These are phyloP conservation scores for Pegoplata infirma DNA, from an alignment of 2,888 invertebrate genomes.

Conservation along the genomic window DNA sequence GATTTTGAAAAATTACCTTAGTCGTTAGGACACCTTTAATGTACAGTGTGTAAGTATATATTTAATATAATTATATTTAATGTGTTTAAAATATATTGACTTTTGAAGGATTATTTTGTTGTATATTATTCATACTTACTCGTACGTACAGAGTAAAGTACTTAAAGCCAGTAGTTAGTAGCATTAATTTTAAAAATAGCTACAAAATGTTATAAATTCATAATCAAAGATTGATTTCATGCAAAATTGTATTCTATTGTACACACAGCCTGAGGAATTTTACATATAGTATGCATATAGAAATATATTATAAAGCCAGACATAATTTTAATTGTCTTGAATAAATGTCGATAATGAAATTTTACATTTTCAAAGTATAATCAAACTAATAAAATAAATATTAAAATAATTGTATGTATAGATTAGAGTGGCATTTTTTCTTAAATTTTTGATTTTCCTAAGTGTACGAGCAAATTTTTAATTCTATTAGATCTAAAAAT, in stretches of 20 bases:
- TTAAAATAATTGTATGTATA: background rate
- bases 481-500: too few relatives aligned
- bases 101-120: constrained; percentile 22
- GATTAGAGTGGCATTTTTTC: too few relatives aligned
- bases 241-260: too few relatives aligned
- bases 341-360: constrained; percentile 14
- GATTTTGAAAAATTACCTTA: too few relatives aligned
- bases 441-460: too few relatives aligned
- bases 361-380: background rate
- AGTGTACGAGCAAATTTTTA: too few relatives aligned
- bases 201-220: background rate
- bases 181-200: background rate
- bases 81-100: constrained; percentile 26
- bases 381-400: constrained; percentile 14
- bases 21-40: too few relatives aligned
- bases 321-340: constrained; percentile 9
- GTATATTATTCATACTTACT: background rate
- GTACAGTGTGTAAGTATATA: too few relatives aligned
- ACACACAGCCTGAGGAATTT: background rate
- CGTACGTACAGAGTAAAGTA: background rate
- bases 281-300: background rate
- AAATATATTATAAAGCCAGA: background rate
- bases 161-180: background rate
- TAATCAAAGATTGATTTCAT: constrained; percentile 22
- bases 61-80: constrained; percentile 2